Evolutionary conservation across 2,113 vertebrate species (phyloP).

Genomic region (Cyprinodon tularosa): DNA sequence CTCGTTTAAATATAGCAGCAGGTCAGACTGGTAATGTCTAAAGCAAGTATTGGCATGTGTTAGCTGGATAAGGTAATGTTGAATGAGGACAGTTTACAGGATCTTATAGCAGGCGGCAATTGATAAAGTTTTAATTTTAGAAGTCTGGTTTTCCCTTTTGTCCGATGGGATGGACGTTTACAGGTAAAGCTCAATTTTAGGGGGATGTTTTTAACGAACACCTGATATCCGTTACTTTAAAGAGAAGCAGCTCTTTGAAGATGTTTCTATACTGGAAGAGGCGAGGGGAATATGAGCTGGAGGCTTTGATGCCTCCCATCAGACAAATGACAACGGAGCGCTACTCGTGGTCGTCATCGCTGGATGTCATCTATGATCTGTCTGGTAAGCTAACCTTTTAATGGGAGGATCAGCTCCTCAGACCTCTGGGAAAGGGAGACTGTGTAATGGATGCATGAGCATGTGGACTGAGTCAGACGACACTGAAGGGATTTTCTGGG

Average conservation of each 20-base stretch:
- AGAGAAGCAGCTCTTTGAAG: background rate
- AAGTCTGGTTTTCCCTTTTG: background rate
- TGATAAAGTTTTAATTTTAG: constrained; percentile 20
- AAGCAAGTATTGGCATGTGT: constrained; percentile 47
- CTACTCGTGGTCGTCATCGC: constrained; percentile 89
- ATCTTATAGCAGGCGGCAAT: constrained; percentile 43
- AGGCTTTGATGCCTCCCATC: constrained; percentile 79
- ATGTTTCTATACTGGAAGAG: constrained; percentile 97
- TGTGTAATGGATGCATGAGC: background rate
- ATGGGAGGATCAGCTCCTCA: constrained; percentile 14
- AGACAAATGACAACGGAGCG: constrained; percentile 79
- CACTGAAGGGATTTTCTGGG: background rate
- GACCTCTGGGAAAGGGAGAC: constrained; percentile 1
- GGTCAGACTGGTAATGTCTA: constrained; percentile 54
- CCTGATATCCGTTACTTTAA: background rate
- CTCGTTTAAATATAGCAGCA: constrained; percentile 23
- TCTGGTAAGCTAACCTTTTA: constrained; percentile 80
- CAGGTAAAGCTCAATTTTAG: background rate
- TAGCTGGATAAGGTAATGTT: constrained; percentile 63
- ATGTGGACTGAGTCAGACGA: background rate
- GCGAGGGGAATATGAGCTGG: constrained; percentile 89
- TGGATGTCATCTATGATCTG: constrained; percentile 85
- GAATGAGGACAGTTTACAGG: constrained; percentile 57
- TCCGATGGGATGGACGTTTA: background rate
- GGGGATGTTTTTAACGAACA: background rate